Evolutionary conservation across 2,797 vertebrate species (phyloP).

Genomic region (Carapus acus): DNA sequence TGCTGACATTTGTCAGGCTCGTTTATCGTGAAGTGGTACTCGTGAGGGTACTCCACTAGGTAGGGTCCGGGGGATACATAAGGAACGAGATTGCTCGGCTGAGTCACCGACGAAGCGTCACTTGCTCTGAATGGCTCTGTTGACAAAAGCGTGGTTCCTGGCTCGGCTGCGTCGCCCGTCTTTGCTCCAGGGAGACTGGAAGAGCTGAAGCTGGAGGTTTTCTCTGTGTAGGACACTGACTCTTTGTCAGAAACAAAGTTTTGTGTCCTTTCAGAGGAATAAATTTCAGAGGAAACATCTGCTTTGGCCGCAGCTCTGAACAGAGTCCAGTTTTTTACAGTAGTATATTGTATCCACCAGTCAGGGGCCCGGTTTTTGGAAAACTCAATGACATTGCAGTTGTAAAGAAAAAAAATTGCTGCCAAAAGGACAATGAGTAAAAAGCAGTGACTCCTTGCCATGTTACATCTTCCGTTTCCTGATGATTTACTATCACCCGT

Average conservation of each 20-base stretch:
- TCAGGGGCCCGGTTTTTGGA: not conserved
- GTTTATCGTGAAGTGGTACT: conserved; percentile 64
- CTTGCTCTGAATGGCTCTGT: no score
- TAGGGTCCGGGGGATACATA: conserved; percentile 46
- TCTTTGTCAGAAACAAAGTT: no score
- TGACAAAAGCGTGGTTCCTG: not conserved
- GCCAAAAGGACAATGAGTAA: conserved; percentile 26
- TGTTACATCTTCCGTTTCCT: not conserved
- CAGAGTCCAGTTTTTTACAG: not conserved
- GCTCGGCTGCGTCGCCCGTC: accelerated
- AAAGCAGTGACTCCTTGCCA: not conserved
- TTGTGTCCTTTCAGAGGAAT: accelerated
- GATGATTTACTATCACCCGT: not conserved
- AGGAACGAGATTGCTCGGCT: conserved; percentile 2
- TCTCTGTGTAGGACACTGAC: no score
- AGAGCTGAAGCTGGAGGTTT: no score
- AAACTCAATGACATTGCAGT: not conserved
- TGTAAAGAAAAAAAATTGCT: conserved; percentile 24
- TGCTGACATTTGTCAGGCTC: conserved; percentile 49
- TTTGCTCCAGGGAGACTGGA: no score
- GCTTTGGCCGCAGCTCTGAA: not conserved
- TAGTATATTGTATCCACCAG: not conserved
- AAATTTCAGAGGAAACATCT: accelerated
- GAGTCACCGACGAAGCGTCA: no score
- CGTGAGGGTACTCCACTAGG: conserved; percentile 58